A percentile compares a stretch with the other conserved stretches of the same genome.
phyloP scores from a whole-genome alignment of 1,140 invertebrate genomes.

The Drosophila neocordata region DNA sequence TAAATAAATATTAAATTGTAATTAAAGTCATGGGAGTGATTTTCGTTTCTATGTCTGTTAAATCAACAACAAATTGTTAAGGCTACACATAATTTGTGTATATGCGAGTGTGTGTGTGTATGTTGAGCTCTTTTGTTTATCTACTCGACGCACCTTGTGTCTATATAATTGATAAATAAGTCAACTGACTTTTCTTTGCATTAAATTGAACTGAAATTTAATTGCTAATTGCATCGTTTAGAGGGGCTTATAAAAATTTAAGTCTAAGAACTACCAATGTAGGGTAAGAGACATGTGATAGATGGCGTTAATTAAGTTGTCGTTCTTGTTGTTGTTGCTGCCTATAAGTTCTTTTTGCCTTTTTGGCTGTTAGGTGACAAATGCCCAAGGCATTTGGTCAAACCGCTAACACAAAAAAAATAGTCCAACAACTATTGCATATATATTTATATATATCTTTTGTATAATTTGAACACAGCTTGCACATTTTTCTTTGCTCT shows the following conservation, averaged over 20 bases:
- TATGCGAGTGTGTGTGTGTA: neutral
- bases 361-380: constrained; percentile 2
- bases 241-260: constrained; percentile 33
- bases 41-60: constrained; percentile 26
- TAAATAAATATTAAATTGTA: constrained; percentile 82
- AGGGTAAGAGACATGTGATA: constrained; percentile 45
- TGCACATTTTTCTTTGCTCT: constrained; percentile 54
- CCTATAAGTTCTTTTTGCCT: neutral
- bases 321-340: neutral
- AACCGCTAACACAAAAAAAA: constrained; percentile 43
- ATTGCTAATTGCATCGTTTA: constrained; percentile 79
- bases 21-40: constrained; percentile 81
- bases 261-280: constrained; percentile 29
- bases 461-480: constrained; percentile 49
- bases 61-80: constrained; percentile 12
- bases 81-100: constrained; percentile 24
- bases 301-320: constrained; percentile 76
- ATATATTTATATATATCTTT: neutral
- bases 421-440: constrained; percentile 2
- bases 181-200: constrained; percentile 64
- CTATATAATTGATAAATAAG: constrained; percentile 76
- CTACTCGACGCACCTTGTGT: constrained; percentile 43
- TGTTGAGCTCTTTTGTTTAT: constrained; percentile 68
- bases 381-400: neutral
- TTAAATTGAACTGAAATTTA: constrained; percentile 73